Evolutionary conservation across 1,140 invertebrate species (phyloP), one percentile per base, ranked within the genome.

Genomic region (Drosophila sucinea): DNA sequence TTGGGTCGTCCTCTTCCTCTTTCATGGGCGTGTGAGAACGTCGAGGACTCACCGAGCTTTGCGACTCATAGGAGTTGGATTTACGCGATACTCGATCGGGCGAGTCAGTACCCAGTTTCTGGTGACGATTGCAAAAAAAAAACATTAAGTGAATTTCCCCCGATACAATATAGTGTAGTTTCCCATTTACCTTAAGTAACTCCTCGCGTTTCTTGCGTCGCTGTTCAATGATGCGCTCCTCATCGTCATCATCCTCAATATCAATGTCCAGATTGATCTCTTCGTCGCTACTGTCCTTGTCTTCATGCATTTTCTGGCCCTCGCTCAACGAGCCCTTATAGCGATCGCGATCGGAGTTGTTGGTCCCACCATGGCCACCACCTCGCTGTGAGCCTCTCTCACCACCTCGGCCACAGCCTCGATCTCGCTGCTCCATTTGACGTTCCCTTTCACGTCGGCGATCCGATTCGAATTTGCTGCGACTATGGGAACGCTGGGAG

Each of bases 181-280:
- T 38, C 2, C 3, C 1, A 5, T 1, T 47, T 93, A 97, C 96
- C 93, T 97, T 96, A 38, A 98, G 90, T 1, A 99, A 93, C 90
- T 97, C 97, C 93, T 98, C 97, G 54, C 98, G 94, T 91, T 98
- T 95, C 92, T 97, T 97, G 71, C 98, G 94, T 79, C 97, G 94
- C 86, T 95, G 95, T 91, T 98, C 97, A 92, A 99, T 99, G 83
- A 99, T 97, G 69, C 95, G 95, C 92, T 99, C 97, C 91, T 98
- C 98, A 92, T 98, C 97, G 92, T 98, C 98, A 73, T 98, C 98
- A 70, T 99, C 98, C 54, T 97, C 96, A 71, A 97, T 96, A 57
- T 97, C 95, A 68, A 97, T 95, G 66, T 96, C 94, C 6, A 91
- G 60, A 85, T 95, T 94, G 23, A 94, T 92, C 73, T 95, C 94